Conservation (phyloP, 1,140 invertebrate genomes). For the Hermetia illucens region DNA sequence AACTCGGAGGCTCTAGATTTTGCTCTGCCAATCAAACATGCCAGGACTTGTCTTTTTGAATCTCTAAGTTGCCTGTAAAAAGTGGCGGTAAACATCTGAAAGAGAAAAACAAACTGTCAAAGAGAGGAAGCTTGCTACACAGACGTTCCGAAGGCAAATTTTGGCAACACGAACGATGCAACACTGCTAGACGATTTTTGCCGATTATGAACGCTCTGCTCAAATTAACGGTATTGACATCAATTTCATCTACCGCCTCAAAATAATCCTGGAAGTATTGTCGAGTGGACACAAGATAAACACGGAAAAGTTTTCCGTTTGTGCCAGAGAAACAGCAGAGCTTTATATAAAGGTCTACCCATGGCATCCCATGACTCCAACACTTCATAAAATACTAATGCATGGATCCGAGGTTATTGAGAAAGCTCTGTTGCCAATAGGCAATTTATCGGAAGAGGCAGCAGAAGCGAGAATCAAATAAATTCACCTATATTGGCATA, state of each 20-base stretch:
- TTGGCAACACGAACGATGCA: conserved; percentile 14
- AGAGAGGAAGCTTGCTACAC: too few species aligned
- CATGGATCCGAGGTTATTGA: conserved; percentile 2
- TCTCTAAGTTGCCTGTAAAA: conserved; percentile 23
- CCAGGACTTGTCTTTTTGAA: conserved; percentile 23
- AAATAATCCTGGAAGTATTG: not conserved
- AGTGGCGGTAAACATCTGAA: too few species aligned
- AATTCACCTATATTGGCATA: conserved; percentile 13
- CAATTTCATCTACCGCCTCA: conserved; percentile 2
- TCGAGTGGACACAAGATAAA: conserved; percentile 4
- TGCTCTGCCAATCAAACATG: conserved; percentile 26
- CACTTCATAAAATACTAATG: conserved; percentile 1
- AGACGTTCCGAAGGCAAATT: too few species aligned
- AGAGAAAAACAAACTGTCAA: conserved; percentile 6
- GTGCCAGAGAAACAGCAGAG: conserved; percentile 9
- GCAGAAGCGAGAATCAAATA: conserved; percentile 4
- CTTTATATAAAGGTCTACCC: not conserved
- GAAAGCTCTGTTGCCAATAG: conserved; percentile 3
- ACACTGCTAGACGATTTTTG: conserved; percentile 19
- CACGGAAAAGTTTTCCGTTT: conserved; percentile 10
- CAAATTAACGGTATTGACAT: conserved; percentile 11
- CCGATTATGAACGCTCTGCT: conserved; percentile 10
- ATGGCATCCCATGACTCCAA: conserved; percentile 4
- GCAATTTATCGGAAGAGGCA: conserved; percentile 1
- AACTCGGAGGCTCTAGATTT: conserved; percentile 16